Conservation (phyloP, 2,113 vertebrate species). For the Rhinogobius similis region DNA sequence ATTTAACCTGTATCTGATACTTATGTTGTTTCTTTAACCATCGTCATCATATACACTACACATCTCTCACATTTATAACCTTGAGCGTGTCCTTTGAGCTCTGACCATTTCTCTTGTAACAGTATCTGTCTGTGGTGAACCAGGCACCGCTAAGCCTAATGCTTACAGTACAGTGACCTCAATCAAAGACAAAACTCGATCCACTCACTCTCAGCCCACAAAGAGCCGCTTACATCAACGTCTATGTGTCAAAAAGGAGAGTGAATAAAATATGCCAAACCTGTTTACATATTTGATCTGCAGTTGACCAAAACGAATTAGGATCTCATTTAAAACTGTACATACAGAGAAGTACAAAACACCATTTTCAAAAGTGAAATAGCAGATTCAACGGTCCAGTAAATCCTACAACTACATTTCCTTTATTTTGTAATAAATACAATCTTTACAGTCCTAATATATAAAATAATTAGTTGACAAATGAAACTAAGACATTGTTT, state of each 20-base stretch:
- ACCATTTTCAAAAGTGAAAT: no score
- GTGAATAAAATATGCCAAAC: not conserved
- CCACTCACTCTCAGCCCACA: slow-evolving; percentile 50
- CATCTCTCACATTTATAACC: slow-evolving; percentile 35
- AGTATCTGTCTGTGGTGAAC: slow-evolving; percentile 59
- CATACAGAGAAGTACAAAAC: no score
- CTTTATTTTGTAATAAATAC: no score
- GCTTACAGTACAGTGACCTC: slow-evolving; percentile 52
- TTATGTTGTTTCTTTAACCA: no score
- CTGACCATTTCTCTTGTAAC: slow-evolving; percentile 56
- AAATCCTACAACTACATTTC: no score
- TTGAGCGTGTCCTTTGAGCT: slow-evolving; percentile 55
- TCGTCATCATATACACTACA: not conserved
- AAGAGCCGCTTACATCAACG: slow-evolving; percentile 25
- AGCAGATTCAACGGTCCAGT: no score
- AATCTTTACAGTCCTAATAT: no score
- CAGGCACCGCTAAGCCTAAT: slow-evolving; percentile 32
- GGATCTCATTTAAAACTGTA: no score
- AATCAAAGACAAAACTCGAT: slow-evolving; percentile 62
- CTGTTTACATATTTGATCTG: not conserved
- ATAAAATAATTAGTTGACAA: no score
- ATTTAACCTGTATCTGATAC: no score
- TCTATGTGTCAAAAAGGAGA: not conserved
- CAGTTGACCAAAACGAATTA: no score
- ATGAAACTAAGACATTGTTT: no score